Conservation (phyloP, 2,888 invertebrate genomes). For the Unio delphinus region DNA sequence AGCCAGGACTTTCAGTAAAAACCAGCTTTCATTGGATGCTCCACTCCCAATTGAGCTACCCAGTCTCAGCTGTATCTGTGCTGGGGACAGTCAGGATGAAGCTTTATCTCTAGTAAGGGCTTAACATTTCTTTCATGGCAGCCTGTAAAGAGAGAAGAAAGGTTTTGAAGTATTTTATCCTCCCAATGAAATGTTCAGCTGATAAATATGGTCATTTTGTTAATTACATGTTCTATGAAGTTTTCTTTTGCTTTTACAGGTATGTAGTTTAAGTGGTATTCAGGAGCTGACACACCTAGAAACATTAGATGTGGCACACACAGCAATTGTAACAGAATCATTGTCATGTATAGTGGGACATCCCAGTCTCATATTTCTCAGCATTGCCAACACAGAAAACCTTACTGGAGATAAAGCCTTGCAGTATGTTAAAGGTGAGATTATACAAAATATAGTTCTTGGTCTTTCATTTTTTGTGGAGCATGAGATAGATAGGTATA, state of each 20-base stretch:
- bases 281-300: constrained; percentile 50
- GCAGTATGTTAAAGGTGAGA: constrained; percentile 53
- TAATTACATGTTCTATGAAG: not conserved
- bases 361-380: constrained; percentile 50
- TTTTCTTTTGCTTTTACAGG: constrained; percentile 29
- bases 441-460: not conserved
- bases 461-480: not conserved
- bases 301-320: constrained; percentile 59
- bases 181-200: too few relatives aligned
- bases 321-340: constrained; percentile 59
- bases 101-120: too few relatives aligned
- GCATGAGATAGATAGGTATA: not conserved
- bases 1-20: too few relatives aligned
- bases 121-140: too few relatives aligned
- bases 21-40: too few relatives aligned
- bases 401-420: constrained; percentile 62
- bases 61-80: too few relatives aligned
- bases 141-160: too few relatives aligned
- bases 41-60: too few relatives aligned
- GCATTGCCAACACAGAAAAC: constrained; percentile 60
- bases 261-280: constrained; percentile 60
- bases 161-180: too few relatives aligned
- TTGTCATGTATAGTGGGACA: constrained; percentile 51
- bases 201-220: too few relatives aligned
- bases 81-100: too few relatives aligned